Evolutionary conservation across 2,888 invertebrate species (phyloP), one percentile per base, ranked within the genome.

Genomic region (Eupithecia dodoneata): DNA sequence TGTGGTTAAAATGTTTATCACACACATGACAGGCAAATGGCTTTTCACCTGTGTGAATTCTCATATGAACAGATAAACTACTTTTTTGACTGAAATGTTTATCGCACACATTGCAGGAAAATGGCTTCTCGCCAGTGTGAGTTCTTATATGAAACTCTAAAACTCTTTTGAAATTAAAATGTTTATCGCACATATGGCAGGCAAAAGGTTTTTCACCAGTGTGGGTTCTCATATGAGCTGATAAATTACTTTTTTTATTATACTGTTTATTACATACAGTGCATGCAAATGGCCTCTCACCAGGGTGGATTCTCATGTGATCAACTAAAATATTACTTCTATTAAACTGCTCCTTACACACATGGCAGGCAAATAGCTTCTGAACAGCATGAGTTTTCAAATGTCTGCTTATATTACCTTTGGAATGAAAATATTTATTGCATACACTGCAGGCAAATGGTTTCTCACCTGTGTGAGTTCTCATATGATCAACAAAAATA

Each of bases 81-180:
- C 18, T 18, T 18, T 30, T 70, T 18, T 45, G 45, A 10, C 70
- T 47, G 30, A 70, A 70, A 18, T 13, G 70, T 49, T 49, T 70
- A 47, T 18, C 18, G 12, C 70, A 70, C n/a, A 47, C 70, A 47
- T n/a, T 12, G 30, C 70, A 70, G 30, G 45, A 2, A 70, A 13
- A 70, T 4, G 70, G 70, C 30, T 70, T 70, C 12, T 70, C 70
- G 4, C 70, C 70, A 30, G 70, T 70, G 47, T 70, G 70, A n/a
- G 67, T 69, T 44, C 63, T 63, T n/a, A 63, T 30, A 63, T 63
- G 63, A 12, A 12, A 0, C 1, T 63, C 63, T 63, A 63, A 30
- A 63, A 30, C 30, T 63, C 12, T 63, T 63, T 63, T 63, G 6
- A 30, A 30, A 30, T 4, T 12, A 63, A 63, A 63, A 30, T 2